These are phyloP conservation scores for Octopus sinensis DNA, from an alignment of 1,140 invertebrate species.

Conservation along the genomic window DNA sequence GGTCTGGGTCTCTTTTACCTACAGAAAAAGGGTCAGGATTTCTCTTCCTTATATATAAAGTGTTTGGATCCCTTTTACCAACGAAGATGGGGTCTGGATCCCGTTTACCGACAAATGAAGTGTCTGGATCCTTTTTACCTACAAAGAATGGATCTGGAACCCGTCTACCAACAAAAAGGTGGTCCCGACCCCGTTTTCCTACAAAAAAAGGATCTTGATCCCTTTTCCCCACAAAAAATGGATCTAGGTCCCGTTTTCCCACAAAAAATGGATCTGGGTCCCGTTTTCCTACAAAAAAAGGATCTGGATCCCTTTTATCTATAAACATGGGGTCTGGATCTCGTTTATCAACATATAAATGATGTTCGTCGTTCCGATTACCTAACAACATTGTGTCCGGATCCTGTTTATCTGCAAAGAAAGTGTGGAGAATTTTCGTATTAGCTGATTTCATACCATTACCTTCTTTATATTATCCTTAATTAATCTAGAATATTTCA, in stretches of 20 bases:
- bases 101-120: slow-evolving; percentile 22
- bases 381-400: slow-evolving; percentile 17
- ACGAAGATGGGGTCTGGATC: slow-evolving; percentile 21
- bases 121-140: slow-evolving; percentile 4
- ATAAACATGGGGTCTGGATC: background rate
- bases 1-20: slow-evolving; percentile 17
- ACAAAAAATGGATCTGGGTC: slow-evolving; percentile 19
- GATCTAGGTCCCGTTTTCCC: slow-evolving; percentile 16
- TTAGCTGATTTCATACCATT: too few relatives aligned
- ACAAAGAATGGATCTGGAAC: slow-evolving; percentile 6
- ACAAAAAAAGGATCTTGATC: slow-evolving; percentile 3
- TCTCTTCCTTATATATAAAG: slow-evolving; percentile 21
- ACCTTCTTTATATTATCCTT: too few relatives aligned
- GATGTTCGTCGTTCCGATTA: slow-evolving; percentile 9
- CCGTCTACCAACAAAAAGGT: background rate
- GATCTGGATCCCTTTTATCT: slow-evolving; percentile 9
- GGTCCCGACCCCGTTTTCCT: background rate
- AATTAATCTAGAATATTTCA: too few relatives aligned
- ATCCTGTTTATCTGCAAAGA: background rate
- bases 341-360: too few relatives aligned
- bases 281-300: slow-evolving; percentile 13
- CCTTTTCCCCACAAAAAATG: slow-evolving; percentile 14
- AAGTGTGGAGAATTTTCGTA: background rate
- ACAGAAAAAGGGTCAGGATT: slow-evolving; percentile 7
- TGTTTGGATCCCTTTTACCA: slow-evolving; percentile 18